Evolutionary conservation across 2,113 vertebrate genomes (phyloP).

Genomic region (Pungitius pungitius): DNA sequence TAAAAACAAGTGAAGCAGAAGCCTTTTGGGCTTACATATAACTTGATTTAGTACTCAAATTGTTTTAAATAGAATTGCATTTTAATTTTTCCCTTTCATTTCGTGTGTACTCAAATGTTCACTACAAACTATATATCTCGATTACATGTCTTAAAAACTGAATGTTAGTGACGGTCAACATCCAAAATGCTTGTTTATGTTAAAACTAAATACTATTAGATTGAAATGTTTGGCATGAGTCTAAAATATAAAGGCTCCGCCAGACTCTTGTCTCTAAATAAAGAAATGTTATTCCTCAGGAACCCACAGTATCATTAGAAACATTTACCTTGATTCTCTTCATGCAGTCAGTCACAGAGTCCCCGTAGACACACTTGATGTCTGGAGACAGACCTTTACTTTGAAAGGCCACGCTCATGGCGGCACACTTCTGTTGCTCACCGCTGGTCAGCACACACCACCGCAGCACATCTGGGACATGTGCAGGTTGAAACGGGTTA

Average conservation of each 20-base stretch:
- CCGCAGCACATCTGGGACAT: conserved; percentile 64
- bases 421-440: conserved; percentile 90
- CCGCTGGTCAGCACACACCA: conserved; percentile 90
- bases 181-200: neutral
- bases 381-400: conserved; percentile 80
- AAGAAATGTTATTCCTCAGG: no score
- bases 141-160: neutral
- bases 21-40: no score
- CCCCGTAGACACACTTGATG: conserved; percentile 85
- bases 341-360: conserved; percentile 87
- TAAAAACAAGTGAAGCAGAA: no score
- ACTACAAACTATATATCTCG: neutral
- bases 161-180: neutral
- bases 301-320: neutral
- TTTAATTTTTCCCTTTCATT: no score
- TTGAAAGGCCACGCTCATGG: conserved; percentile 85
- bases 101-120: neutral
- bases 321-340: conserved; percentile 85
- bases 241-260: neutral
- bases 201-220: neutral
- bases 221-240: neutral
- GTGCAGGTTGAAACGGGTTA: neutral
- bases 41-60: no score
- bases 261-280: no score
- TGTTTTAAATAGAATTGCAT: no score